A percentile compares a stretch with the other conserved stretches of the same genome.
phyloP scores from a whole-genome alignment of 2,797 vertebrate species.

The Eleutherodactylus coqui region DNA sequence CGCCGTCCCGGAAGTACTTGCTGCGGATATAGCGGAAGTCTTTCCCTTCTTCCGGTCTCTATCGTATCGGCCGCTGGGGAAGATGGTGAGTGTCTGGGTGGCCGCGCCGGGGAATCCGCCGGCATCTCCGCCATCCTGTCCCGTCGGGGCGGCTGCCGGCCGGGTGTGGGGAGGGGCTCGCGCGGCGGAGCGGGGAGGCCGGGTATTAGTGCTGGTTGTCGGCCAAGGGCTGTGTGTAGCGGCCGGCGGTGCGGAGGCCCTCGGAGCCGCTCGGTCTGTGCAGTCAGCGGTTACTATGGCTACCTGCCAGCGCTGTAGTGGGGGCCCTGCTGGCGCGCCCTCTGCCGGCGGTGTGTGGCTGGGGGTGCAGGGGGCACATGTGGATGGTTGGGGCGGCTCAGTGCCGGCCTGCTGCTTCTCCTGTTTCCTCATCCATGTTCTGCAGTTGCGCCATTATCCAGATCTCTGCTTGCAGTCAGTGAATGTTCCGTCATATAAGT shows the following conservation, averaged over 20 bases:
- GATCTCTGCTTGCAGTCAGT: no score
- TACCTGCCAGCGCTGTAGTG: no score
- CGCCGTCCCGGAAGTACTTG: constrained; percentile 66
- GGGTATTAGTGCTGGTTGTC: background rate
- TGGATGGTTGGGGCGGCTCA: no score
- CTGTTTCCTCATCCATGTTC: no score
- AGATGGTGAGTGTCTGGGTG: constrained; percentile 78
- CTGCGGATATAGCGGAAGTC: constrained; percentile 70
- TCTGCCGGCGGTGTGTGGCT: no score
- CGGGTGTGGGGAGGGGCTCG: fast-evolving
- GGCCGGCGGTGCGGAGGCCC: background rate
- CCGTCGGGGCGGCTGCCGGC: fast-evolving
- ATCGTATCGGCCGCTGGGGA: constrained; percentile 75
- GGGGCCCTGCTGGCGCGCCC: background rate
- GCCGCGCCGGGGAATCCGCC: constrained; percentile 68
- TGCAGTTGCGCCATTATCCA: no score
- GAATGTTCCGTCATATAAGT: no score
- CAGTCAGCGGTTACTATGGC: no score
- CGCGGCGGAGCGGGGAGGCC: fast-evolving
- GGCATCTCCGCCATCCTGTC: constrained; percentile 70
- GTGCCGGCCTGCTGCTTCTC: no score
- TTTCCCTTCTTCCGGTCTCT: constrained; percentile 75
- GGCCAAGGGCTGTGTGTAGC: background rate
- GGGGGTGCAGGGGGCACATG: no score
- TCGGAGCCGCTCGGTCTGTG: background rate